phyloP scores from a whole-genome alignment of 2,797 vertebrate genomes.

The Sus cebifrons region DNA sequence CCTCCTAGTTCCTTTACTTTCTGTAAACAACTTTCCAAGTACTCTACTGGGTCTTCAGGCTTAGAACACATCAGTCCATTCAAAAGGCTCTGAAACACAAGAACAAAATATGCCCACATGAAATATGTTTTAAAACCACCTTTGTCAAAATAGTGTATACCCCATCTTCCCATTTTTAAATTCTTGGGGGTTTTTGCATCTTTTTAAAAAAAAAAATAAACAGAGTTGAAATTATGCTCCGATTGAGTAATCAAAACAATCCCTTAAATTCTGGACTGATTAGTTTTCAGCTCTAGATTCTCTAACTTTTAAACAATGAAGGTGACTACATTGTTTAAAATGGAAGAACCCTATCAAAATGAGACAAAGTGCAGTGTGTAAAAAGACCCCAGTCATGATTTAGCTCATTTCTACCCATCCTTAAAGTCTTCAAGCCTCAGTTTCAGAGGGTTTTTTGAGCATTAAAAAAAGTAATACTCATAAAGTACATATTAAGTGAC shows the following conservation, averaged over 20 bases:
- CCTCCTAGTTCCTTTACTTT: constrained; percentile 97
- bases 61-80: constrained; percentile 98
- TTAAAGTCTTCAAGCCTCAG: constrained; percentile 14
- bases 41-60: constrained; percentile 98
- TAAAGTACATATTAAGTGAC: background rate
- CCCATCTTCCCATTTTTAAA: background rate
- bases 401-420: background rate
- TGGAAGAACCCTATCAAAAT: background rate
- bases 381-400: background rate
- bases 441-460: background rate
- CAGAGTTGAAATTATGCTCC: constrained; percentile 1
- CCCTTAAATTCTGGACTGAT: background rate
- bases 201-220: background rate
- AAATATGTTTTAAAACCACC: background rate
- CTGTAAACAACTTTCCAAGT: constrained; percentile 97
- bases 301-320: constrained; percentile 48
- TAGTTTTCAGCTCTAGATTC: constrained; percentile 11
- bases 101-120: constrained; percentile 57
- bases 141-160: constrained; percentile 23
- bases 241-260: constrained; percentile 22
- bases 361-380: background rate
- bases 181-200: background rate
- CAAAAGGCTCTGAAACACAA: constrained; percentile 95
- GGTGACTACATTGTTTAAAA: background rate
- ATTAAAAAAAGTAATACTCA: background rate